Conservation (phyloP, 1,140 invertebrate species). For the Ganaspis sp. region DNA sequence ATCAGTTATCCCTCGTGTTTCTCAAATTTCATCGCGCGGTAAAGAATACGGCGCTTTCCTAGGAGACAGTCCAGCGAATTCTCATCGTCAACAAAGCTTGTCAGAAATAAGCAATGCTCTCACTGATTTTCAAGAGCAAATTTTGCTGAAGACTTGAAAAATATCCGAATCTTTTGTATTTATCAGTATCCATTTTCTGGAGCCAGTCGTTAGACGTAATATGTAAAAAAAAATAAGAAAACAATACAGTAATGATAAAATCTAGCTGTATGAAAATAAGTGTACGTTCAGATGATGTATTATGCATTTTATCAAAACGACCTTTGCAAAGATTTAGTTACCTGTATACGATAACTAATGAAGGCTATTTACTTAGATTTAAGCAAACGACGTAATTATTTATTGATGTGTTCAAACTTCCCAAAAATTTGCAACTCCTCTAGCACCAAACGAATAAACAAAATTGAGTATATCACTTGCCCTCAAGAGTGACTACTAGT, state of each 20-base stretch:
- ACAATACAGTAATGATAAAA: background rate
- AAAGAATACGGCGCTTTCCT: constrained; percentile 52
- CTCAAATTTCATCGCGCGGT: constrained; percentile 49
- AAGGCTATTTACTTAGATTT: constrained; percentile 28
- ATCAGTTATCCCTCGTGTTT: constrained; percentile 35
- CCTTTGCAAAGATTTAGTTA: constrained; percentile 11
- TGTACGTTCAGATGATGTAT: background rate
- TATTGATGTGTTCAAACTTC: constrained; percentile 36
- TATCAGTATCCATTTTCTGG: constrained; percentile 11
- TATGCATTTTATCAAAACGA: constrained; percentile 16
- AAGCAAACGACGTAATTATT: constrained; percentile 49
- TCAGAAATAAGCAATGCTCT: constrained; percentile 50
- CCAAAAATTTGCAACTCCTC: background rate
- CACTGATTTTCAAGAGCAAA: constrained; percentile 62
- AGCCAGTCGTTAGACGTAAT: constrained; percentile 4
- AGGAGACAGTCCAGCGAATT: constrained; percentile 44
- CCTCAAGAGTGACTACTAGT: constrained; percentile 27
- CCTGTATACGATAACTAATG: constrained; percentile 10
- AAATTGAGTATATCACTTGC: background rate
- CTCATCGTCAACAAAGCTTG: constrained; percentile 51
- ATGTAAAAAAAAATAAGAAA: background rate
- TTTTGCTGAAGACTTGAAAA: constrained; percentile 64
- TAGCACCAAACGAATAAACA: background rate
- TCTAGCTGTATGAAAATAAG: background rate
- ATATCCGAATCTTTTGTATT: background rate